phyloP scores from a whole-genome alignment of 2,888 invertebrate genomes.

The Argynnis bischoffii region DNA sequence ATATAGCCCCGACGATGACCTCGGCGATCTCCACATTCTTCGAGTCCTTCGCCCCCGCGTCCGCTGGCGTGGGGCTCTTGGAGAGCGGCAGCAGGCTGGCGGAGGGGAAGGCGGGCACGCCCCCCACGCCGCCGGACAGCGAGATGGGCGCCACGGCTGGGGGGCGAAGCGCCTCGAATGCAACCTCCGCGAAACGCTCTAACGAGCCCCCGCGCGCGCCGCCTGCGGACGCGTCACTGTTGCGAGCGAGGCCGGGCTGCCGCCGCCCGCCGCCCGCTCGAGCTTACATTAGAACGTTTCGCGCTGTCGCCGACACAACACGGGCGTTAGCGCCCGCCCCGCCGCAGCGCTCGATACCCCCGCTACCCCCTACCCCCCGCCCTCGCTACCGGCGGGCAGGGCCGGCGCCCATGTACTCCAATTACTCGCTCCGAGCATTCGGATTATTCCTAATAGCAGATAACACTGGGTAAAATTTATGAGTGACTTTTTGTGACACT shows the following conservation, averaged over 20 bases:
- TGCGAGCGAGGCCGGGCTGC: slow-evolving; percentile 37
- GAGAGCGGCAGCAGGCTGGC: slow-evolving; percentile 88
- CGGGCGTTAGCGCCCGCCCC: slow-evolving; percentile 48
- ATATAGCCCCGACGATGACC: slow-evolving; percentile 97
- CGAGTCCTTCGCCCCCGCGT: slow-evolving; percentile 89
- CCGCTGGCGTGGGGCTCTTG: slow-evolving; percentile 91
- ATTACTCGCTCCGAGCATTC: no score
- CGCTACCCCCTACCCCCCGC: slow-evolving; percentile 35
- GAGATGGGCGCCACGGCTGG: slow-evolving; percentile 90
- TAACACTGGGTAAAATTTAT: no score
- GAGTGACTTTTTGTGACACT: no score
- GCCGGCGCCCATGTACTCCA: not conserved
- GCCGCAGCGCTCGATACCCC: slow-evolving; percentile 38
- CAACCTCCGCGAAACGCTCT: slow-evolving; percentile 90
- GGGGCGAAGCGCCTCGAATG: slow-evolving; percentile 86
- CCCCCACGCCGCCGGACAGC: slow-evolving; percentile 86
- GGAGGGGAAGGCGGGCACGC: slow-evolving; percentile 84
- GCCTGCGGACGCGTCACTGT: slow-evolving; percentile 70
- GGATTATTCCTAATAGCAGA: not conserved
- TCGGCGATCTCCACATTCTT: slow-evolving; percentile 97
- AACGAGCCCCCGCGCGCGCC: slow-evolving; percentile 83
- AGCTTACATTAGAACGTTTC: slow-evolving; percentile 72
- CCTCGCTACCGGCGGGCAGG: slow-evolving; percentile 11
- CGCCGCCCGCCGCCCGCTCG: slow-evolving; percentile 33
- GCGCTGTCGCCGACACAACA: slow-evolving; percentile 65